phyloP scores from a whole-genome alignment of 1,140 invertebrate genomes.

The Brachionus rotundiformis region DNA sequence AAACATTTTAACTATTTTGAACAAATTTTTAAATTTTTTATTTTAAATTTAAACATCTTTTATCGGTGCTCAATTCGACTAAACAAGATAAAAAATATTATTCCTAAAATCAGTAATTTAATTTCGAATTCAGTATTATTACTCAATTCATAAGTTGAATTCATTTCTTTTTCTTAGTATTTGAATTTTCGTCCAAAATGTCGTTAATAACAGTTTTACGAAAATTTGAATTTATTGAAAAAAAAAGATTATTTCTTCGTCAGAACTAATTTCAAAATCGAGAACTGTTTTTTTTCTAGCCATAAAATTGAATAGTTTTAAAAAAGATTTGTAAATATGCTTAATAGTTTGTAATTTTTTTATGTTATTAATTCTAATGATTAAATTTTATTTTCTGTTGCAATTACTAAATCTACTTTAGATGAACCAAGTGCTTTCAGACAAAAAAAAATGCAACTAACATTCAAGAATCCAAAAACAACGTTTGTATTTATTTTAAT shows the following conservation, averaged over 20 bases:
- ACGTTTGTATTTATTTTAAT: not conserved
- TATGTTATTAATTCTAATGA: not conserved
- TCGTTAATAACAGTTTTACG: constrained; percentile 1
- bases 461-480: not conserved
- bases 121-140: not conserved
- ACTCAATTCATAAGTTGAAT: not conserved
- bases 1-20: too few relatives aligned
- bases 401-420: not conserved
- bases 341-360: too few relatives aligned
- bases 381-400: not conserved
- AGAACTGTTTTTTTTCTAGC: constrained; percentile 2
- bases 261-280: constrained; percentile 1
- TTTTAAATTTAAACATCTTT: too few relatives aligned
- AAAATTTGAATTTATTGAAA: not conserved
- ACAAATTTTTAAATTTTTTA: too few relatives aligned
- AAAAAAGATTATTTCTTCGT: not conserved
- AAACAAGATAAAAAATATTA: not conserved
- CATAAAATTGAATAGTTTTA: not conserved
- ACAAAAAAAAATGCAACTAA: constrained; percentile 15
- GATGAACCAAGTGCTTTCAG: not conserved
- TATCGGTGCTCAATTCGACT: too few relatives aligned
- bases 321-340: not conserved
- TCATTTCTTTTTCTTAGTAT: constrained; percentile 17
- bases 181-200: not conserved
- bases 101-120: too few relatives aligned